Evolutionary conservation across 92 coral and sea anemone genomes (phyloP), one percentile per base, ranked within the genome.

Genomic region (Blastomussa wellsi): DNA sequence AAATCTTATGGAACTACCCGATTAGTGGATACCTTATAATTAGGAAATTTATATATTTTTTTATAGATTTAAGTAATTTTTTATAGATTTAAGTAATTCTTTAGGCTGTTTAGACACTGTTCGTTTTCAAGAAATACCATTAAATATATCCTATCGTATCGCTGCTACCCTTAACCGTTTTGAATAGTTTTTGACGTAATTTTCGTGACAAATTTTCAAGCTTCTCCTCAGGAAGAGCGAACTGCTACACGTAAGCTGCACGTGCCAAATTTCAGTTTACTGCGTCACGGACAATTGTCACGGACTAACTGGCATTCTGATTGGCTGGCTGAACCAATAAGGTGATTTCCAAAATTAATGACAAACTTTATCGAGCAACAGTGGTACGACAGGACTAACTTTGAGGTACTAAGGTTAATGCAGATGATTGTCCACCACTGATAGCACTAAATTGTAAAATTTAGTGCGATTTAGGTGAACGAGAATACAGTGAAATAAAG

Each of bases 31-130:
- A n/a, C 37, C 49, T 47, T 28, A n/a, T 47, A 29, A 26, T 42
- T 47, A 74, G 60, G 37, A n/a, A 47, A 47, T 74, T 42, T 74
- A 37, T 74, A 74, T 42, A 74, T 73, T 29, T 72, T 41, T 41
- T 22, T 41, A 44, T 28, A 74, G 60, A 74, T n/a, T 5, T 28
- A 62, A 33, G 1, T 3, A 72, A 16, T 47, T 44, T 74, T 47
- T 12, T 3, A n/a, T n/a, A 41, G 29, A 10, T 29, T 74, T 20
- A 52, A 22, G 55, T 6, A 6, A 1, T 72, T 19, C 39, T 22
- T 39, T 10, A 38, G 55, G 22, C 28, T n/a, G 2, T 73, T 3
- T 47, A 42, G 57, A n/a, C 10, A 37, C 12, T 19, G 22, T 71
- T 35, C 24, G 37, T 20, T 71, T 35, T 2, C 47, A 70, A 70